A percentile compares a stretch with the other conserved stretches of the same genome.
Evolutionary conservation across 2,113 vertebrate genomes (phyloP).

Genomic region (Rhabdornis inornatus): DNA sequence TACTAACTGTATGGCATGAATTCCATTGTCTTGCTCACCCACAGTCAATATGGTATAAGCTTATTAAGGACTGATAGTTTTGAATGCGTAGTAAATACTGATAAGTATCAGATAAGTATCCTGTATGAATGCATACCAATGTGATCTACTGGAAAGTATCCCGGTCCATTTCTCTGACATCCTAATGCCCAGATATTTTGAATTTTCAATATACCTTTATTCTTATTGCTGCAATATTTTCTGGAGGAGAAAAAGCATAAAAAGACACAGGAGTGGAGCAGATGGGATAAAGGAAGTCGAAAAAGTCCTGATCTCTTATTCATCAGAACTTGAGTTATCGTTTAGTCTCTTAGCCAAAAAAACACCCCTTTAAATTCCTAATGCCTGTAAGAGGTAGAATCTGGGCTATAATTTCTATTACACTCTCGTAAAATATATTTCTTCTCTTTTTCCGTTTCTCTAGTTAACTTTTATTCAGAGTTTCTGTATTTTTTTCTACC

Average conservation of each 20-base stretch:
- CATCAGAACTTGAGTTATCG: background rate
- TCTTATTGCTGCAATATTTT: background rate
- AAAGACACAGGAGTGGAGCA: accelerated
- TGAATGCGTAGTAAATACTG: background rate
- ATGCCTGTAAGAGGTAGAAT: background rate
- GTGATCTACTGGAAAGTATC: background rate
- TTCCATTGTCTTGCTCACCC: background rate
- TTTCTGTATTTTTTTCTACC: background rate
- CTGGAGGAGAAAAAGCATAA: background rate
- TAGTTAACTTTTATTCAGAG: background rate
- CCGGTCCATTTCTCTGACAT: background rate
- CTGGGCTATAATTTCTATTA: background rate
- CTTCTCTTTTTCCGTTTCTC: background rate
- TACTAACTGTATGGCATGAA: background rate
- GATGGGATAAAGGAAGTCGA: background rate
- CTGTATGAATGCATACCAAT: background rate
- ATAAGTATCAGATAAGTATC: background rate
- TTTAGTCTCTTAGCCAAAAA: background rate
- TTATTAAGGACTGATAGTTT: background rate
- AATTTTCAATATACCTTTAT: background rate
- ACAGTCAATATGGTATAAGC: background rate
- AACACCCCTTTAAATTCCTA: background rate
- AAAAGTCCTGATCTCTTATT: background rate
- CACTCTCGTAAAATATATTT: background rate
- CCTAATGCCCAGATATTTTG: background rate